A percentile compares a stretch with the other conserved stretches of the same genome.
Evolutionary conservation across 2,797 vertebrate genomes (phyloP).

Genomic region (Coregonus sp.): DNA sequence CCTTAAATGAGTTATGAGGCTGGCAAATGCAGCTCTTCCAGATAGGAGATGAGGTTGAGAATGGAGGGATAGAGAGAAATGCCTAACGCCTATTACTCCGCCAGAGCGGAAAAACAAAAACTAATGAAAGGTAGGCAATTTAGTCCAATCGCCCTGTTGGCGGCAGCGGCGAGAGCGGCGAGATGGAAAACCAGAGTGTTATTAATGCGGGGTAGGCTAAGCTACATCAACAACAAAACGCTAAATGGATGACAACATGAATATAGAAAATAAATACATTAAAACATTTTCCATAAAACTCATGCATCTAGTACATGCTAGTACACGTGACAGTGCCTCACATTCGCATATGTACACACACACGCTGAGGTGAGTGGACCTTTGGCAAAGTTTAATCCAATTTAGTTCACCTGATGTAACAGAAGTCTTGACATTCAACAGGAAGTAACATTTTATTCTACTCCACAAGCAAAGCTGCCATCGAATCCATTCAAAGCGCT

Average conservation of each 20-base stretch:
- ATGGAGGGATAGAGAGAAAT: background rate
- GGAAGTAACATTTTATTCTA: too few species aligned
- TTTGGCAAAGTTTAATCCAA: too few species aligned
- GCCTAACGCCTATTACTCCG: background rate
- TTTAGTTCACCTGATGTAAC: too few species aligned
- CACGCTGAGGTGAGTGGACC: too few species aligned
- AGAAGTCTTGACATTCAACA: too few species aligned
- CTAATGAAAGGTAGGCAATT: slow-evolving; percentile 24
- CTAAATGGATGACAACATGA: background rate
- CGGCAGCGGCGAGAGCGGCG: background rate
- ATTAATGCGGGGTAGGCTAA: background rate
- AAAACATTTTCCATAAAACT: too few species aligned
- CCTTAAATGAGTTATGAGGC: background rate
- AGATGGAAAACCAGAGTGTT: slow-evolving; percentile 12
- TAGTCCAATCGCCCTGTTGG: slow-evolving; percentile 6
- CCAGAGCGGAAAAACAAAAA: slow-evolving; percentile 9
- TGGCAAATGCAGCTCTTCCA: slow-evolving; percentile 17
- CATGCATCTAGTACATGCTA: too few species aligned
- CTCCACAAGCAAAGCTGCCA: too few species aligned
- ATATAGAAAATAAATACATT: background rate
- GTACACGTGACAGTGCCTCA: too few species aligned
- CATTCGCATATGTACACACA: too few species aligned
- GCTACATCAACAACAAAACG: background rate
- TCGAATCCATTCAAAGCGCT: too few species aligned
- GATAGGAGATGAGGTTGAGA: background rate